Base-by-base conservation (phyloP, 2,113 vertebrate genomes). In the Lagopus muta region DNA sequence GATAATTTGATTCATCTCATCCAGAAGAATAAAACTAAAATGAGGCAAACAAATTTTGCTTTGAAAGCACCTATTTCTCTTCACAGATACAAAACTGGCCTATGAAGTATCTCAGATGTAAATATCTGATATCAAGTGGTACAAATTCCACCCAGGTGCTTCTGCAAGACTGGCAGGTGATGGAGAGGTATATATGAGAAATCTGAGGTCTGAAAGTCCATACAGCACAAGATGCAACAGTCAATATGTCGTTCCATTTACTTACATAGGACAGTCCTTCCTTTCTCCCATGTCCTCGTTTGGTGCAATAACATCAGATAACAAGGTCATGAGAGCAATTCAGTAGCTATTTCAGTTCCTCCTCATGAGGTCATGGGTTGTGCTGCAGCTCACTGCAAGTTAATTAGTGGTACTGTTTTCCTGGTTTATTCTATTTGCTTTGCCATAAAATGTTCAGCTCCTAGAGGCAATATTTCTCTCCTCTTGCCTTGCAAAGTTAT, bases 251-350 rank as follows among this genome's bases (percentile, higher is more conserved):
- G 24, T 57, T 86, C n/a, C 13, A 12, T 11, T 45, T 28, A 30
- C 27, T 40, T 32, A 30, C 32, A 14, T 4, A 13, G 38, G 54
- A 77, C 17, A 57, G 36, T 13, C 30, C 32, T 61, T 67, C 36
- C 17, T 42, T 73, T 57, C 54, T 27, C 36, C 47, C 30, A 11
- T 40, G 66, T 50, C 61, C 80, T 82, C 81, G 0, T 0, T 3
- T 50, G 50, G 32, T 76, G 17, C 25, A 21, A 14, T 25, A 81
- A 27, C 42, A 54, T 21, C 36, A 90, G 66, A 64, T 34, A 73
- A 43, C 74, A 93, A 92, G 82, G 89, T 90, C 89, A 81, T n/a
- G 66, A 58, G 27, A 72, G 40, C 70, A 69, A 87, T 92, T 84
- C 47, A 76, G 69, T 45, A 67, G 65, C 70, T 80, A 47, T 83